These are phyloP conservation scores for Ectobius pallidus DNA, from an alignment of 2,888 invertebrate genomes.

Conservation along the genomic window DNA sequence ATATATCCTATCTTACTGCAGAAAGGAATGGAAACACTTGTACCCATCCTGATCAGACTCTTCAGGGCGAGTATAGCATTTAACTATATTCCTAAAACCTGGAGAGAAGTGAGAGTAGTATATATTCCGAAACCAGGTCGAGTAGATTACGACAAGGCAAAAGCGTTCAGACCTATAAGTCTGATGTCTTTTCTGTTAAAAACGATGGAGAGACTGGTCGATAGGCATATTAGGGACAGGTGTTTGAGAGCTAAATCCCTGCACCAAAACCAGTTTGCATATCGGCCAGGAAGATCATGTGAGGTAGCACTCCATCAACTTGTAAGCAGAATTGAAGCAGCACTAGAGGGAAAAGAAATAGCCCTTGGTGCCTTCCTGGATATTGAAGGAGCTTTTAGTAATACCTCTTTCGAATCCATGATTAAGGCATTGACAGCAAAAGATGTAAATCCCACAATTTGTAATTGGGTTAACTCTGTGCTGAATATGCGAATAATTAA, in stretches of 20 bases:
- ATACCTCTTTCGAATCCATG: slow-evolving; percentile 40
- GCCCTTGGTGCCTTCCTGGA: slow-evolving; percentile 44
- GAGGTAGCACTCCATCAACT: not conserved
- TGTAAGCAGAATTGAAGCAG: slow-evolving; percentile 19
- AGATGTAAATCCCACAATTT: slow-evolving; percentile 7
- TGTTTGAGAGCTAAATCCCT: slow-evolving; percentile 14
- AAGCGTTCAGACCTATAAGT: slow-evolving; percentile 44
- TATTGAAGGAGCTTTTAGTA: slow-evolving; percentile 47
- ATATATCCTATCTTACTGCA: slow-evolving; percentile 19
- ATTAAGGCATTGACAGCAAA: slow-evolving; percentile 17
- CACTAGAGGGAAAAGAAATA: slow-evolving; percentile 34
- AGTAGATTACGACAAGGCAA: no score
- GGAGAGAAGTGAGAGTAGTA: not conserved
- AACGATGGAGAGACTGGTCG: slow-evolving; percentile 45
- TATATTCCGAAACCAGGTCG: no score
- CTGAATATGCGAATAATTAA: slow-evolving; percentile 23
- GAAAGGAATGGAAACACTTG: not conserved
- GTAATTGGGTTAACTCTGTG: slow-evolving; percentile 33
- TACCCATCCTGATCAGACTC: not conserved
- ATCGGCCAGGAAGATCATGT: slow-evolving; percentile 41
- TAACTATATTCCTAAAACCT: slow-evolving; percentile 1
- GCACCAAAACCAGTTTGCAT: slow-evolving; percentile 43
- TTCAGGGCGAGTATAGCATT: not conserved
- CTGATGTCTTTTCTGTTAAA: slow-evolving; percentile 45
- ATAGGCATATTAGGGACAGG: slow-evolving; percentile 40